Evolutionary conservation across 2,797 vertebrate species (phyloP).

Genomic region (Otolemur crassicaudatus): DNA sequence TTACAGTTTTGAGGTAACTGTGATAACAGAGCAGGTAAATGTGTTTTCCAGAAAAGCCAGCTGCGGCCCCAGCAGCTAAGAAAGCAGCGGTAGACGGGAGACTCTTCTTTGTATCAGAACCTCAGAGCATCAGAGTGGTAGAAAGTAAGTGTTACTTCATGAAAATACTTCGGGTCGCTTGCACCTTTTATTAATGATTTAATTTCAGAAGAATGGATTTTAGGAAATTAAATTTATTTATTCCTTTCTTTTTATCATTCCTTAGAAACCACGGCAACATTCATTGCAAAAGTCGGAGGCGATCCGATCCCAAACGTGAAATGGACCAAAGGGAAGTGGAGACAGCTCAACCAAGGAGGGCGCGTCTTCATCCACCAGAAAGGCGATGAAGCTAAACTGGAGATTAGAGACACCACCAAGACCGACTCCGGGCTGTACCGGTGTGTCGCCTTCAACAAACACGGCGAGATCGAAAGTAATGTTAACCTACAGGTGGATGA

Average conservation of each 20-base stretch:
- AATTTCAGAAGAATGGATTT: not conserved
- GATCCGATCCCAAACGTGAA: conserved; percentile 98
- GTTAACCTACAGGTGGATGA: conserved; percentile 94
- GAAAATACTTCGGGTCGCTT: not conserved
- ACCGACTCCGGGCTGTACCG: conserved; percentile 97
- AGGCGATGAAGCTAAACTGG: conserved; percentile 95
- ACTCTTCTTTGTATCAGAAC: conserved; percentile 96
- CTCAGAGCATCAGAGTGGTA: conserved; percentile 90
- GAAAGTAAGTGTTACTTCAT: conserved; percentile 94
- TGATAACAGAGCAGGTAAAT: conserved; percentile 1
- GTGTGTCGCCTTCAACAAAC: conserved; percentile 95
- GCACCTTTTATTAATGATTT: not conserved
- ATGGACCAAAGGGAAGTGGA: conserved; percentile 99
- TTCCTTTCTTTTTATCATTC: conserved; percentile 67
- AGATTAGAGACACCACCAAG: conserved; percentile 95
- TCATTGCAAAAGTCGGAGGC: conserved; percentile 97
- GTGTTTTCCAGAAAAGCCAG: conserved; percentile 91
- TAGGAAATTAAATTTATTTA: conserved; percentile 50
- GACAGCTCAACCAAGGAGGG: conserved; percentile 96
- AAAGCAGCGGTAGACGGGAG: conserved; percentile 89
- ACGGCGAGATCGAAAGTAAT: conserved; percentile 96
- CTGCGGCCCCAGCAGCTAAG: conserved; percentile 87
- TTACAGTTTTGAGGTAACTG: not conserved
- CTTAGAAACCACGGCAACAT: conserved; percentile 92
- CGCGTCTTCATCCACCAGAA: conserved; percentile 94